Evolutionary conservation across 1,140 invertebrate genomes (phyloP).

Genomic region (Homalodisca vitripennis): DNA sequence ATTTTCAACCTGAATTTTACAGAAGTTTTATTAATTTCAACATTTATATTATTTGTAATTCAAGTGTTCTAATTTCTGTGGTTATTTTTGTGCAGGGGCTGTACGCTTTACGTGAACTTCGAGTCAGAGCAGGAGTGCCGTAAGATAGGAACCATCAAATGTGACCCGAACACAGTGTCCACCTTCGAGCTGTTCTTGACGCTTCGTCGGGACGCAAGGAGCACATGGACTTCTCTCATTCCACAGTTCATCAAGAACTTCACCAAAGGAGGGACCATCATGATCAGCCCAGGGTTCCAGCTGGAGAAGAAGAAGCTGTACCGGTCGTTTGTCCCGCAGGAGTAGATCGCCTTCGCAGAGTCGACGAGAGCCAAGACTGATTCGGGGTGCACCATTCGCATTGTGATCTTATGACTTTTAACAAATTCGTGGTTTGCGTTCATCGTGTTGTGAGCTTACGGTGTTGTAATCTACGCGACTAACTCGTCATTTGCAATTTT

Average conservation of each 20-base stretch:
- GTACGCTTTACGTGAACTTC: constrained; percentile 73
- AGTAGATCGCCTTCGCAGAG: constrained; percentile 5
- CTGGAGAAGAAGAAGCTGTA: constrained; percentile 86
- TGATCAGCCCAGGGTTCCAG: constrained; percentile 79
- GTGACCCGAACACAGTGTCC: constrained; percentile 77
- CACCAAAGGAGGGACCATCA: constrained; percentile 75
- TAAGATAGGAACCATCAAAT: constrained; percentile 67
- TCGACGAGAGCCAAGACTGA: constrained; percentile 34
- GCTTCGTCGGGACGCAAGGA: constrained; percentile 70
- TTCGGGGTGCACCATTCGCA: constrained; percentile 17
- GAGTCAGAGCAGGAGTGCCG: constrained; percentile 61
- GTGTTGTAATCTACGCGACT: constrained; percentile 23
- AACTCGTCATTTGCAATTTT: constrained; percentile 28
- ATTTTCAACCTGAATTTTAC: no score
- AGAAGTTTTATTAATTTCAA: no score
- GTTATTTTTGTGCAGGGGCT: constrained; percentile 54
- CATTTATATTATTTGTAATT: no score
- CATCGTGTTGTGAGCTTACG: constrained; percentile 28
- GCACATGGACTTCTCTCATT: constrained; percentile 77
- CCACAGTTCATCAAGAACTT: constrained; percentile 85
- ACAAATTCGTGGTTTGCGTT: constrained; percentile 28
- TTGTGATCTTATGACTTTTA: constrained; percentile 32
- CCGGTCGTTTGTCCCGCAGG: constrained; percentile 59
- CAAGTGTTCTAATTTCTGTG: constrained; percentile 8
- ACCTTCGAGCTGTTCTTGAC: constrained; percentile 85